Conservation (phyloP, 1,140 invertebrate genomes). For the Panagrolaimus sp. region DNA sequence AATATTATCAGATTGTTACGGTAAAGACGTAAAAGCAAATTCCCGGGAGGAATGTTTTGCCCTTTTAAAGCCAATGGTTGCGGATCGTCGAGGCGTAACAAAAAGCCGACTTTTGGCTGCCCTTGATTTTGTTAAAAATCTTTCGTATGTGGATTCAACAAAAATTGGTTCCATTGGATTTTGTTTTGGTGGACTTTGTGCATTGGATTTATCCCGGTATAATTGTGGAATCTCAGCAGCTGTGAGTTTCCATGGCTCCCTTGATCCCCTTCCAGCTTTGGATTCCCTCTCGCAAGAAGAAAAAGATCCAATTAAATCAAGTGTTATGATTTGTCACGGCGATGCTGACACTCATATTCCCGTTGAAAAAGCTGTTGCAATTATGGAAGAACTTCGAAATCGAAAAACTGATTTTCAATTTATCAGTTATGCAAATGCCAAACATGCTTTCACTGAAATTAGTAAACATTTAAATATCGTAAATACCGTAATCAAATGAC, state of each 20-base stretch:
- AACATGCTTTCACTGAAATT: conserved; percentile 43
- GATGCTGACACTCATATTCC: conserved; percentile 45
- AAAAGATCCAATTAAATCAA: conserved; percentile 27
- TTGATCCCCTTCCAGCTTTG: conserved; percentile 36
- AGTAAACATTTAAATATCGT: neutral
- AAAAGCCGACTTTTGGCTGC: conserved; percentile 34
- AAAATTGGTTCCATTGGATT: conserved; percentile 52
- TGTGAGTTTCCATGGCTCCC: conserved; percentile 53
- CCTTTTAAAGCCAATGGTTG: conserved; percentile 32
- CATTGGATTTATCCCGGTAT: conserved; percentile 45
- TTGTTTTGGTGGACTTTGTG: conserved; percentile 55
- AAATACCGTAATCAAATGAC: no score
- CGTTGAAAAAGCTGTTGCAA: conserved; percentile 26
- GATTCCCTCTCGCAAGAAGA: conserved; percentile 28
- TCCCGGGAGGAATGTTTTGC: conserved; percentile 39
- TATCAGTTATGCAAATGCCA: conserved; percentile 39
- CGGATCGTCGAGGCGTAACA: conserved; percentile 33
- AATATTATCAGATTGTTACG: conserved; percentile 48
- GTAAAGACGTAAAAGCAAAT: conserved; percentile 37
- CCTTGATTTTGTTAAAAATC: conserved; percentile 35
- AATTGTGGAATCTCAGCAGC: conserved; percentile 43
- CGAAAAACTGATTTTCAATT: conserved; percentile 52
- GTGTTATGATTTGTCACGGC: conserved; percentile 49
- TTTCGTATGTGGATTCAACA: conserved; percentile 38
- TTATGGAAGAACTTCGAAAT: conserved; percentile 45